These are phyloP conservation scores for Darevskia nairensis DNA, from an alignment of 2,797 vertebrate species.

Conservation along the genomic window DNA sequence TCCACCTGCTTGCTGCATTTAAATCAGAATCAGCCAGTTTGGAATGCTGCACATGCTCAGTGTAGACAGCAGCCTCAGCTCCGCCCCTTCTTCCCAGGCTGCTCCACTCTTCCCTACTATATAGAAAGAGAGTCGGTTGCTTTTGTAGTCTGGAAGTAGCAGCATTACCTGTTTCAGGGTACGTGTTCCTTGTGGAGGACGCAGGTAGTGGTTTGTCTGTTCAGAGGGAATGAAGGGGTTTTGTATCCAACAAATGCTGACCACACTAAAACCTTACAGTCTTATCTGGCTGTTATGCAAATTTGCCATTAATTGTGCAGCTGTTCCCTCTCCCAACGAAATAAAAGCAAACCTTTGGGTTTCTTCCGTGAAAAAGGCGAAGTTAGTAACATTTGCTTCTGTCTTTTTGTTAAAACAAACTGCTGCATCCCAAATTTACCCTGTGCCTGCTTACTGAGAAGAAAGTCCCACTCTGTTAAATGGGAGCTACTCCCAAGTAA, in stretches of 20 bases:
- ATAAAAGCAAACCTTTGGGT: not conserved
- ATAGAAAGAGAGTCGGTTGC: not conserved
- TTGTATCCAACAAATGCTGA: not conserved
- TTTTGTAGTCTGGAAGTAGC: not conserved
- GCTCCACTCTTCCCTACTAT: not conserved
- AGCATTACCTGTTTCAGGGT: too few species aligned
- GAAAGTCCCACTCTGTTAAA: not conserved
- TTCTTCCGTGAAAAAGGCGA: not conserved
- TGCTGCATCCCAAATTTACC: not conserved
- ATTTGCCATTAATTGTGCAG: too few species aligned
- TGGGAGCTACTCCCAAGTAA: not conserved
- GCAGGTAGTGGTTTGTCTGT: not conserved
- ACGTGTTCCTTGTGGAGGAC: not conserved
- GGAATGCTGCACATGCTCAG: too few species aligned
- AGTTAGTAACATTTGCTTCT: not conserved
- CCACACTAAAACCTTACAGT: not conserved
- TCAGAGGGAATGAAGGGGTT: too few species aligned
- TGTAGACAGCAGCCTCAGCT: conserved; percentile 36
- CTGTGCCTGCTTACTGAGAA: too few species aligned
- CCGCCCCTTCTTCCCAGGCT: not conserved
- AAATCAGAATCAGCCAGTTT: too few species aligned
- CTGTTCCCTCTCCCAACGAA: not conserved
- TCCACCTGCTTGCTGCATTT: too few species aligned
- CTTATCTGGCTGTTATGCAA: not conserved
- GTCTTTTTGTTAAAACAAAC: not conserved